These are phyloP conservation scores for Pinctada fucata DNA, from an alignment of 2,888 invertebrate species.

Conservation along the genomic window DNA sequence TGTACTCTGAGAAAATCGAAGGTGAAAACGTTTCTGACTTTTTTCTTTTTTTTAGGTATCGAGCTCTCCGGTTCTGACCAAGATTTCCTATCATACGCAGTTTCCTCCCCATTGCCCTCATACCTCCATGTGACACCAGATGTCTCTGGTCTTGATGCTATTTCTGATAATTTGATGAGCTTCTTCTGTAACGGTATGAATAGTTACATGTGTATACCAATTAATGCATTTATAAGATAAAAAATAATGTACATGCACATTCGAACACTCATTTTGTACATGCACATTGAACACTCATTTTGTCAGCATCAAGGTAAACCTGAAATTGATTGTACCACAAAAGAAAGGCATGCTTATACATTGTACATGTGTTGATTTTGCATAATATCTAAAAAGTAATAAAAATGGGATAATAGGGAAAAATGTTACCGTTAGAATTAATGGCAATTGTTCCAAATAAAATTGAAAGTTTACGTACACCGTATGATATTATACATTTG, in stretches of 20 bases:
- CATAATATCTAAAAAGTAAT: no score
- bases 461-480: no score
- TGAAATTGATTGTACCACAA: no score
- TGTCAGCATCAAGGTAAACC: no score
- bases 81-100: conserved; percentile 56
- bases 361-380: no score
- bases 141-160: conserved; percentile 48
- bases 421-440: no score
- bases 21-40: neutral
- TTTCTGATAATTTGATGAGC: conserved; percentile 59
- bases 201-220: neutral
- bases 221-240: neutral
- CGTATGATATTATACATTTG: no score
- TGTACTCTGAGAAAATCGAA: neutral
- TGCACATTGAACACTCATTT: no score
- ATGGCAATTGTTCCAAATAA: no score
- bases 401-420: no score
- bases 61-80: conserved; percentile 54
- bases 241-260: neutral
- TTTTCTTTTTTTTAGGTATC: conserved; percentile 47
- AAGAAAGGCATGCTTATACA: no score
- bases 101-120: conserved; percentile 55
- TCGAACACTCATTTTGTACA: no score
- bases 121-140: conserved; percentile 52
- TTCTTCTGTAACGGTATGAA: conserved; percentile 69